Evolutionary conservation across 2,797 vertebrate species (phyloP).

Genomic region (Rhinichthys osculus): DNA sequence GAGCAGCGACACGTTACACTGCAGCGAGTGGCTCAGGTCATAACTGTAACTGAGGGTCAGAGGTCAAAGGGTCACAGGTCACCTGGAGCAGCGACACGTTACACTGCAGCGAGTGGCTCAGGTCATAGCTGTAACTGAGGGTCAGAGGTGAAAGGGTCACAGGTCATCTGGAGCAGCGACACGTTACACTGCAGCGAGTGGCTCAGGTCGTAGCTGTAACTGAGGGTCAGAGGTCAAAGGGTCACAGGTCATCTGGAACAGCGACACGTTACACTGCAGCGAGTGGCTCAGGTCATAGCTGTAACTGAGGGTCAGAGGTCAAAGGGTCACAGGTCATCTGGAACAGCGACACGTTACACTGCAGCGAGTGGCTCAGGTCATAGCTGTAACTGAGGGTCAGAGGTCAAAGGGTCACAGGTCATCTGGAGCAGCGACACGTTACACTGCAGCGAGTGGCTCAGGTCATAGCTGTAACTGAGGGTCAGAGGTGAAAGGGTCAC

Average conservation of each 20-base stretch:
- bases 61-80: constrained; percentile 76
- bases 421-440: constrained; percentile 91
- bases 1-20: constrained; percentile 93
- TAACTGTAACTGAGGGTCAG: constrained; percentile 90
- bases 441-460: constrained; percentile 96
- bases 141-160: constrained; percentile 68
- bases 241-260: constrained; percentile 88
- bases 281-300: constrained; percentile 98
- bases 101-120: constrained; percentile 94
- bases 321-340: constrained; percentile 82
- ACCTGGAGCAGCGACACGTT: constrained; percentile 91
- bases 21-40: constrained; percentile 95
- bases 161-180: constrained; percentile 87
- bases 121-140: constrained; percentile 95
- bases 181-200: constrained; percentile 97
- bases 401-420: constrained; percentile 76
- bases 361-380: constrained; percentile 93
- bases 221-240: constrained; percentile 67
- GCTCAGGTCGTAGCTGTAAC: constrained; percentile 98
- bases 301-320: constrained; percentile 80
- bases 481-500: constrained; percentile 71
- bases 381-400: constrained; percentile 90
- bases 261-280: constrained; percentile 94
- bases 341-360: constrained; percentile 93
- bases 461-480: constrained; percentile 95